Conservation (phyloP, 1,140 invertebrate genomes). For the Euwallacea fornicatus region DNA sequence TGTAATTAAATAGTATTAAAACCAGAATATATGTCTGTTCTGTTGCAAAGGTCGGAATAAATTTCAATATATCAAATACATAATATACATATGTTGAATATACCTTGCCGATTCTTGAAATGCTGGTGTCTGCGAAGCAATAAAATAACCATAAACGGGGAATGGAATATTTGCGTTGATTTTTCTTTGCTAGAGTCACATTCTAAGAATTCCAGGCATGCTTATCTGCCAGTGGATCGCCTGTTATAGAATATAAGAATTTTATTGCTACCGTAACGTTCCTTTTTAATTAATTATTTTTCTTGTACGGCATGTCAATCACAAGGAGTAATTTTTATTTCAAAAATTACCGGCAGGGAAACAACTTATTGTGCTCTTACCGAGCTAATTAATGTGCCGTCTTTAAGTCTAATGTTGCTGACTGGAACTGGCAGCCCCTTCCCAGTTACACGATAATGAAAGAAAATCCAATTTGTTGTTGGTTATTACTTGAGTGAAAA, state of each 20-base stretch:
- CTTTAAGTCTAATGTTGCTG: neutral
- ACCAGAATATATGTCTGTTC: neutral
- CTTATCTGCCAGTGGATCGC: neutral
- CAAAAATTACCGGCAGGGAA: too few relatives aligned
- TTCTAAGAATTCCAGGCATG: neutral
- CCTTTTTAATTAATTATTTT: too few relatives aligned
- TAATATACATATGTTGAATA: conserved; percentile 2
- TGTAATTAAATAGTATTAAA: neutral
- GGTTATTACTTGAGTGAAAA: too few relatives aligned
- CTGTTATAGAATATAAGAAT: conserved; percentile 2
- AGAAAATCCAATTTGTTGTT: too few relatives aligned
- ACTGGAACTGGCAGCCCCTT: neutral
- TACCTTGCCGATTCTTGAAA: neutral
- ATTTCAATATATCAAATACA: conserved; percentile 1
- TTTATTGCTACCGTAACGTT: neutral
- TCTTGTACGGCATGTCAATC: neutral
- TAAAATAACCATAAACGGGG: conserved; percentile 2
- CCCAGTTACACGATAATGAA: too few relatives aligned
- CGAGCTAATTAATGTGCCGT: neutral
- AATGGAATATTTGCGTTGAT: conserved; percentile 2
- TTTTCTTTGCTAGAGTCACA: neutral
- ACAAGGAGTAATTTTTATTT: too few relatives aligned
- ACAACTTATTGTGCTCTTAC: too few relatives aligned
- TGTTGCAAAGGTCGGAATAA: neutral
- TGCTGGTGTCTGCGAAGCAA: conserved; percentile 1